These are phyloP conservation scores for Telmatochromis sp. DNA, from an alignment of 2,113 vertebrate species.

Conservation along the genomic window DNA sequence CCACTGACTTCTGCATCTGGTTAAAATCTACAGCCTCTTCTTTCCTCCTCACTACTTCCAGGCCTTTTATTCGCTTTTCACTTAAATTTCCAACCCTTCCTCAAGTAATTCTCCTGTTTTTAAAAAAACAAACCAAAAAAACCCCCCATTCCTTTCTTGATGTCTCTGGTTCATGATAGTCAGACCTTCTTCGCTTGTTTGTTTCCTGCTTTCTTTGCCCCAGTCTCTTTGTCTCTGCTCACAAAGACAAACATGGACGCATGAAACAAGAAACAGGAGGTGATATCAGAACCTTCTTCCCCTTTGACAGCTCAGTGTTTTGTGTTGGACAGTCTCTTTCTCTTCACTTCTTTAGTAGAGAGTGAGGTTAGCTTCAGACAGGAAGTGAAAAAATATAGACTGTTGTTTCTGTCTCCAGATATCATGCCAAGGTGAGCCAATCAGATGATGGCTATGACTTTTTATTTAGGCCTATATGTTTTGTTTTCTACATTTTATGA, in stretches of 20 bases:
- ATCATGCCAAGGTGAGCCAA: not conserved
- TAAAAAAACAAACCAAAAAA: not conserved
- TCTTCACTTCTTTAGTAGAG: not conserved
- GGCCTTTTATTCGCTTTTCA: not conserved
- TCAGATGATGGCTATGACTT: not conserved
- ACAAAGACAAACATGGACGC: not conserved
- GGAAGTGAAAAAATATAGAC: not conserved
- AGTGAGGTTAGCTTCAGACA: not conserved
- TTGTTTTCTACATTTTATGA: not conserved
- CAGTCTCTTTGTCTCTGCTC: not conserved
- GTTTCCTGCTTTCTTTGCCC: not conserved
- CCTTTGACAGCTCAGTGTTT: not conserved
- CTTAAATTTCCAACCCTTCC: not conserved
- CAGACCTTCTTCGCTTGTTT: not conserved
- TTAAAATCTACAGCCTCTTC: conserved; percentile 54
- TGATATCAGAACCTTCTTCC: not conserved
- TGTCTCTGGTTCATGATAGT: not conserved
- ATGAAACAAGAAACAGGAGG: not conserved
- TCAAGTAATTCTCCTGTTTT: not conserved
- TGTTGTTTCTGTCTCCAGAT: not conserved
- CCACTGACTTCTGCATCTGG: conserved; percentile 71
- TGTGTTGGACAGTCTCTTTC: not conserved
- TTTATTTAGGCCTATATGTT: not conserved
- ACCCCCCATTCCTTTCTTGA: not conserved
- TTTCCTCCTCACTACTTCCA: not conserved